These are phyloP conservation scores for Trichoplusia ni DNA, from an alignment of 1,140 invertebrate species.

Conservation along the genomic window DNA sequence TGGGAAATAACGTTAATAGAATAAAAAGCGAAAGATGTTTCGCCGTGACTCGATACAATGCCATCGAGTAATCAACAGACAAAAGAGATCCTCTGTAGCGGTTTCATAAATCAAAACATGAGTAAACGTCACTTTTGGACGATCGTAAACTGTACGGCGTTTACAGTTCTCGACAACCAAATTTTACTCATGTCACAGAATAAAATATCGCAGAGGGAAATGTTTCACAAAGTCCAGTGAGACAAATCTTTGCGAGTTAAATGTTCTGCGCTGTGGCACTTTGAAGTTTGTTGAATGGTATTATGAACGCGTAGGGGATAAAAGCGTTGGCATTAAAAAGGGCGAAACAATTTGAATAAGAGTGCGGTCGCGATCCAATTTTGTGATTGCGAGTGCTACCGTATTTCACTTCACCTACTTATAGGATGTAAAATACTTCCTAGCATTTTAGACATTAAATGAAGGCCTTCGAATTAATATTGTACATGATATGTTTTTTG, in stretches of 20 bases:
- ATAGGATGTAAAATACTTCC: neutral
- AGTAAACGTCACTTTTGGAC: conserved; percentile 51
- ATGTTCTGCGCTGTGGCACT: neutral
- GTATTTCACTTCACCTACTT: neutral
- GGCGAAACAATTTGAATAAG: conserved; percentile 28
- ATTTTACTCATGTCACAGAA: neutral
- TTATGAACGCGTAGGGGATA: conserved; percentile 17
- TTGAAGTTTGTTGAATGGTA: neutral
- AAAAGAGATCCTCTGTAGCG: conserved; percentile 29
- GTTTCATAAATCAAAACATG: conserved; percentile 52
- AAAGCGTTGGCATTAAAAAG: conserved; percentile 22
- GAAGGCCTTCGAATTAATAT: too few species aligned
- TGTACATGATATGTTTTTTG: too few species aligned
- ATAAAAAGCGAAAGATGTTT: conserved; percentile 1
- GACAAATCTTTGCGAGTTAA: neutral
- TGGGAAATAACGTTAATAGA: conserved; percentile 4
- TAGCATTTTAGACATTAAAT: neutral
- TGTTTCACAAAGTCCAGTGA: neutral
- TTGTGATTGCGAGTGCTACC: conserved; percentile 1
- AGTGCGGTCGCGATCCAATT: conserved; percentile 27
- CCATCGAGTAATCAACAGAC: conserved; percentile 44
- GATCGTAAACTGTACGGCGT: conserved; percentile 42
- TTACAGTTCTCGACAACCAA: conserved; percentile 11
- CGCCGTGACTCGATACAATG: conserved; percentile 35
- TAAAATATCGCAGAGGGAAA: neutral